Percentiles rank a stretch among this genome's conserved stretches.
Conservation (phyloP, 2,797 vertebrate species). For the Phoxinus dragarum region DNA sequence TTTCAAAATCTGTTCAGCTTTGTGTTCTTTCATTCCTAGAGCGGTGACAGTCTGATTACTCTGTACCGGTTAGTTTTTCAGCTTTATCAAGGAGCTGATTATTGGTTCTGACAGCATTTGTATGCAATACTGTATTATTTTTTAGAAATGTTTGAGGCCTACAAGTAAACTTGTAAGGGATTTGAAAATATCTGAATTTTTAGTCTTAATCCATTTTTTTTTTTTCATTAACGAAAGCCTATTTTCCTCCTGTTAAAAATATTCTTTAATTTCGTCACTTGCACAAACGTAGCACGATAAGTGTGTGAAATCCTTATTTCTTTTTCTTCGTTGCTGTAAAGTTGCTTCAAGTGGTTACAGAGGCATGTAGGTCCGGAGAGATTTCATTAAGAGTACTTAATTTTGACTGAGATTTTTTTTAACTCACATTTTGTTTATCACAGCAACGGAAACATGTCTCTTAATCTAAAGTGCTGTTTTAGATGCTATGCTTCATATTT, state of each 20-base stretch:
- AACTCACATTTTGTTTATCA: background rate
- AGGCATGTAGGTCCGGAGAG: background rate
- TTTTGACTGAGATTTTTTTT: slow-evolving; percentile 3
- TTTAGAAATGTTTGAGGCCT: background rate
- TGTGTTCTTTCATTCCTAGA: background rate
- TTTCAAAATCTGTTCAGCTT: background rate
- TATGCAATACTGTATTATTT: slow-evolving; percentile 9
- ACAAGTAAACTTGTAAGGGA: background rate
- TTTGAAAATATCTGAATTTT: background rate
- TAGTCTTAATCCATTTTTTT: background rate
- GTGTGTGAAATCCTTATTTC: background rate
- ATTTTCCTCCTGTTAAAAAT: background rate
- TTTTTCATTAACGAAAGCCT: background rate
- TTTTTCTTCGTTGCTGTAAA: slow-evolving; percentile 5
- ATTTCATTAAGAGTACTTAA: background rate
- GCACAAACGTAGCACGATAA: background rate
- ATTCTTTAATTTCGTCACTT: background rate
- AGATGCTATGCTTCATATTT: slow-evolving; percentile 33
- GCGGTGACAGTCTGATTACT: background rate
- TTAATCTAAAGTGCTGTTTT: slow-evolving; percentile 52
- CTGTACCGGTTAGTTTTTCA: background rate
- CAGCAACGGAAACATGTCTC: slow-evolving; percentile 5
- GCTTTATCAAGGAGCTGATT: background rate
- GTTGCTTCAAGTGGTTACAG: background rate
- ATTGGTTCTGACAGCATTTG: background rate